Evolutionary conservation across 2,797 vertebrate genomes (phyloP).

Genomic region (Platalea minor): DNA sequence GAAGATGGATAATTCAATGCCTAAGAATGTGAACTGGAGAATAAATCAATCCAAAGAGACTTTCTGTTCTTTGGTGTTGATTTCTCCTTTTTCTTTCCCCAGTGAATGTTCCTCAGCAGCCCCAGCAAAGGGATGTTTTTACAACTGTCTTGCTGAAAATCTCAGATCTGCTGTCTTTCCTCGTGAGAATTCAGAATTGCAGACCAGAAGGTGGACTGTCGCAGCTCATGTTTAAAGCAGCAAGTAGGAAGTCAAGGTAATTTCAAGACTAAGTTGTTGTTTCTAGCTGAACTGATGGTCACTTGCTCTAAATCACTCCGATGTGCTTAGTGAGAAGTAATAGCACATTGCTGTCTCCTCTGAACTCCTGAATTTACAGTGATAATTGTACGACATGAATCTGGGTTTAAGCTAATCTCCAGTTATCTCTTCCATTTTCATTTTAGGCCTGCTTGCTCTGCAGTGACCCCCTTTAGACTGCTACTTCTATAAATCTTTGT

Average conservation of each 20-base stretch:
- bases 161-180: neutral
- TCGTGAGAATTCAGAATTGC: neutral
- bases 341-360: neutral
- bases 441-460: neutral
- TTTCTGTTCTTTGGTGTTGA: slow-evolving; percentile 1
- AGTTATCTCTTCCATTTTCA: slow-evolving; percentile 6
- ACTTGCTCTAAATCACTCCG: neutral
- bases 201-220: accelerated
- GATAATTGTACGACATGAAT: neutral
- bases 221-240: neutral
- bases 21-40: slow-evolving; percentile 9
- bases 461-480: neutral
- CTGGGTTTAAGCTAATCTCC: neutral
- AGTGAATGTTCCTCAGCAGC: neutral
- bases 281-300: neutral
- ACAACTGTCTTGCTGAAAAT: neutral
- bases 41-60: slow-evolving; percentile 18
- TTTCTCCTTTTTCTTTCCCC: neutral
- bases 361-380: slow-evolving; percentile 1
- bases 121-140: neutral
- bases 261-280: neutral
- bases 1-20: neutral
- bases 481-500: neutral
- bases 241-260: neutral
- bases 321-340: neutral